Conservation (phyloP, 2,113 vertebrate species). For the Gadus macrocephalus region DNA sequence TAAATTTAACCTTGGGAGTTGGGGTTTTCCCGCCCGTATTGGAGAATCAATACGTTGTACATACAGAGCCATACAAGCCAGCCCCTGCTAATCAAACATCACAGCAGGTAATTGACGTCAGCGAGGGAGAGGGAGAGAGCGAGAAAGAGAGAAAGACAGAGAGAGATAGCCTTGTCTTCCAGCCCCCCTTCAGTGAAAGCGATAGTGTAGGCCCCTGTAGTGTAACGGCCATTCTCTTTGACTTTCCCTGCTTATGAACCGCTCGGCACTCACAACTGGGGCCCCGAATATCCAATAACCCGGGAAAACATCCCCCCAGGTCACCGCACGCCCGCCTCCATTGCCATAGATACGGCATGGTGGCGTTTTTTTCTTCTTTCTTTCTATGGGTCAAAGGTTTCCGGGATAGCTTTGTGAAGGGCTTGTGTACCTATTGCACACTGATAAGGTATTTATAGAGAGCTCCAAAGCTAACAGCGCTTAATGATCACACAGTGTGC, state of each 20-base stretch:
- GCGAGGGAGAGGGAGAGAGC: conserved; percentile 9
- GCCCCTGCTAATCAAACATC: not conserved
- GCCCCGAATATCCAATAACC: conserved; percentile 7
- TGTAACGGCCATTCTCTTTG: not conserved
- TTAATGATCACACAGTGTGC: not conserved
- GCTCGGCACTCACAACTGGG: not conserved
- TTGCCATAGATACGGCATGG: not conserved
- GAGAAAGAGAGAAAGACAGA: not conserved
- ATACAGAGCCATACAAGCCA: not conserved
- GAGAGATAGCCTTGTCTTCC: not conserved
- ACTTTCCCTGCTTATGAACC: not conserved
- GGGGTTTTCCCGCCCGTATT: not conserved
- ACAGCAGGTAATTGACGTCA: not conserved
- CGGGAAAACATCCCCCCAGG: not conserved
- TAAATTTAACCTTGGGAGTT: too few species aligned
- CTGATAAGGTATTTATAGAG: conserved; percentile 13
- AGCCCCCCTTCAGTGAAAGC: not conserved
- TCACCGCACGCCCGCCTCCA: too few species aligned
- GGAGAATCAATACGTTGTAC: not conserved
- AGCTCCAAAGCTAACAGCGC: not conserved
- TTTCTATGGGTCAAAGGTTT: conserved; percentile 8
- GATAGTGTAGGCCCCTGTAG: not conserved
- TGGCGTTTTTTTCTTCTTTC: not conserved
- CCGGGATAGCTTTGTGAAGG: conserved; percentile 4
- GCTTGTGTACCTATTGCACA: conserved; percentile 6